phyloP scores from a whole-genome alignment of 2,888 invertebrate genomes.

The Tinea semifulvella region DNA sequence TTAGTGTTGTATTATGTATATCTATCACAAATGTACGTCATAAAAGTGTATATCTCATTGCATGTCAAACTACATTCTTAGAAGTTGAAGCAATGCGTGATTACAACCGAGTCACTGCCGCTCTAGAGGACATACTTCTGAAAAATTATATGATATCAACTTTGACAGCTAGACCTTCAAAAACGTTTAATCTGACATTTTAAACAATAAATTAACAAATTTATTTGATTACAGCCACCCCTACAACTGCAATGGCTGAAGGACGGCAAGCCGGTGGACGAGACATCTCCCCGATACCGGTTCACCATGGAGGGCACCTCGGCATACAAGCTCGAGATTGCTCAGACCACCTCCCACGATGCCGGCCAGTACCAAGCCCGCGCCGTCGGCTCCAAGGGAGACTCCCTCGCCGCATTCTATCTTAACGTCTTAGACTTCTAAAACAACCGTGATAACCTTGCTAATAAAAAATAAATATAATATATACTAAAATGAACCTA shows the following conservation, averaged over 20 bases:
- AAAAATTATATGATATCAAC: too few relatives aligned
- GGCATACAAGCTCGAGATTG: slow-evolving; percentile 81
- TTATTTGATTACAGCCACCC: slow-evolving; percentile 48
- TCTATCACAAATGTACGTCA: too few relatives aligned
- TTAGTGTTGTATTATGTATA: too few relatives aligned
- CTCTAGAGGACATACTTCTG: too few relatives aligned
- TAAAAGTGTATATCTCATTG: too few relatives aligned
- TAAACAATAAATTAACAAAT: too few relatives aligned
- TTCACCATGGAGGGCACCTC: slow-evolving; percentile 85
- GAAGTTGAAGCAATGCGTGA: too few relatives aligned
- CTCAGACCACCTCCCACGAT: slow-evolving; percentile 77
- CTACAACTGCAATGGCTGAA: slow-evolving; percentile 86
- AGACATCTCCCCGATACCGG: slow-evolving; percentile 77
- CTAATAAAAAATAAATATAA: slow-evolving; percentile 23
- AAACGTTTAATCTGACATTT: too few relatives aligned
- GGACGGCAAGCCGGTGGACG: slow-evolving; percentile 90
- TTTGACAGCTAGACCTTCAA: too few relatives aligned
- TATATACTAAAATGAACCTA: slow-evolving; percentile 28
- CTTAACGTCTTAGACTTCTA: slow-evolving; percentile 75
- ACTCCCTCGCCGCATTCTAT: slow-evolving; percentile 85
- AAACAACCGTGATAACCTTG: slow-evolving; percentile 18
- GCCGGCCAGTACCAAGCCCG: slow-evolving; percentile 89
- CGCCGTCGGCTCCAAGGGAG: slow-evolving; percentile 86
- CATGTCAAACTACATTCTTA: too few relatives aligned
- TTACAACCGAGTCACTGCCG: too few relatives aligned